Base-by-base conservation (phyloP, 2,888 invertebrate species). In the Cartodere bifasciata region DNA sequence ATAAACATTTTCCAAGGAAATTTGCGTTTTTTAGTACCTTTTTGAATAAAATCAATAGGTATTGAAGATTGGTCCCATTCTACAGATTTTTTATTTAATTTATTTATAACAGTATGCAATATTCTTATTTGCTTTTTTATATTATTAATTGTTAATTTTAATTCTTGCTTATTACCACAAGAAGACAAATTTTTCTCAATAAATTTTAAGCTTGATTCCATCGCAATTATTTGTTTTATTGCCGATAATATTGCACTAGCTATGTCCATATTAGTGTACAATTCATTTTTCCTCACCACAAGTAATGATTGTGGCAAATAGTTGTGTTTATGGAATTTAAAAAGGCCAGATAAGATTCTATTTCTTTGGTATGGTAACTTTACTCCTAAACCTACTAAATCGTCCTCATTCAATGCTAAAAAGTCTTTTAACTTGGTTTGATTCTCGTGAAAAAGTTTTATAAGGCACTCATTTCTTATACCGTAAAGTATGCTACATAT, bases 361-460 rank as follows among this genome's bases (percentile, higher is more conserved):
- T 67, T 64, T 37, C 72, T 60, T 45, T 76, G 72, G 40, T 64
- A 70, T 2, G 70, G 69, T 55, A 75, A 62, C 3, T 63, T 56
- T 11, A 79, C 61, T 17, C 74, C 75, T 20, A 76, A 42, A 29
- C 58, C 49, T 24, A 62, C 48, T 51, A 80, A 62, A 44, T 72
- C 69, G 0, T 63, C 50, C 26, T 75, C 71, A 41, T 67, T 64
- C 22, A 74, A 45, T 20, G 68, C 56, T 3, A 79, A 48, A 44
- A 79, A 74, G 2, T 61, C 60, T 32, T 63, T 60, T 12, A 78
- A 56, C 46, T 62, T 60, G 37, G 76, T 64, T 5, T 62, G 56
- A 31, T 55, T 59, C 9, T 64, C 58, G 28, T 58, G 45, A 38
- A 79, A 66, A 2, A 60, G 29, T 2, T 58, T 47, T 1, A 58